Conservation (phyloP, 2,888 invertebrate genomes). For the Coenonympha glycerion region DNA sequence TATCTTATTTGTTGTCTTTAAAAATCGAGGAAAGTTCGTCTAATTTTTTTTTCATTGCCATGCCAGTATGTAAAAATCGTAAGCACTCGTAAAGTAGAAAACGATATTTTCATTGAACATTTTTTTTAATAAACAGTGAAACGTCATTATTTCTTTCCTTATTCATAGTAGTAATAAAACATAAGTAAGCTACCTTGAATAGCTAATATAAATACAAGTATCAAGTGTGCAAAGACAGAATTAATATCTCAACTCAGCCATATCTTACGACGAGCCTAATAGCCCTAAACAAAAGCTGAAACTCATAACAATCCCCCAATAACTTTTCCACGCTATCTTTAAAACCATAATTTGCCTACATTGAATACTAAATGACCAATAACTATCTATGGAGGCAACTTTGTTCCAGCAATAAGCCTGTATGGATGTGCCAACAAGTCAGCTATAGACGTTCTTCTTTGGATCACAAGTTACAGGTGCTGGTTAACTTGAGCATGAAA, state of each 20-base stretch:
- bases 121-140: no score
- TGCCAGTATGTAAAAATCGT: no score
- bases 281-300: constrained; percentile 1
- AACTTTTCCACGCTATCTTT: constrained; percentile 17
- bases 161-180: not conserved
- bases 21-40: no score
- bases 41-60: no score
- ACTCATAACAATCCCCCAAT: constrained; percentile 17
- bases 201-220: no score
- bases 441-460: not conserved
- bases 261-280: not conserved
- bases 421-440: not conserved
- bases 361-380: constrained; percentile 28
- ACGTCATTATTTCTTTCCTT: no score
- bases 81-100: no score
- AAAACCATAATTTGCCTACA: constrained; percentile 26
- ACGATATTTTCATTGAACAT: no score
- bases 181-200: not conserved
- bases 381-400: constrained; percentile 17
- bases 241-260: not conserved
- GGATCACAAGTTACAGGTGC: no score
- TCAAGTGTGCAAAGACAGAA: not conserved
- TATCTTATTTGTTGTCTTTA: no score
- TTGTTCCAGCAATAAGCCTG: constrained; percentile 11
- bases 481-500: no score